These are phyloP conservation scores for Drosophila flavopinicola DNA, from an alignment of 2,888 invertebrate genomes.

Conservation along the genomic window DNA sequence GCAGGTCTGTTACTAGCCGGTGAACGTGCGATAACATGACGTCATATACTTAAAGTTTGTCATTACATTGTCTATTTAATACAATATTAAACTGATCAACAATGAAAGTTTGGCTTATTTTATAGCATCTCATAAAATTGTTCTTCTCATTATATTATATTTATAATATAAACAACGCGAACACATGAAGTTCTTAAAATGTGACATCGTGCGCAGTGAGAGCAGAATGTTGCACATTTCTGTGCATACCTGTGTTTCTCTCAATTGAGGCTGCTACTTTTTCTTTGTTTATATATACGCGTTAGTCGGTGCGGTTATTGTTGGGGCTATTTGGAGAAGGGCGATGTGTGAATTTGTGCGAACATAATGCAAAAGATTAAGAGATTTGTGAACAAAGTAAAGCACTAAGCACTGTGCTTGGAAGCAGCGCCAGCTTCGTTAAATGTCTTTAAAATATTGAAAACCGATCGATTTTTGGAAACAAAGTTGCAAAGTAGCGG, in stretches of 20 bases:
- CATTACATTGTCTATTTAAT: neutral
- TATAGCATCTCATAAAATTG: neutral
- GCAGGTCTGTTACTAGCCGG: conserved; percentile 4
- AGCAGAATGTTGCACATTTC: conserved; percentile 9
- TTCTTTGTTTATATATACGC: conserved; percentile 71
- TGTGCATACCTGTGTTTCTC: conserved; percentile 33
- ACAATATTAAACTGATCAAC: neutral
- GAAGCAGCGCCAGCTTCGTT: conserved; percentile 11
- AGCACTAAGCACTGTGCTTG: conserved; percentile 19
- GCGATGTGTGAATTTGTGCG: conserved; percentile 49
- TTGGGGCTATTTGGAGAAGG: conserved; percentile 36
- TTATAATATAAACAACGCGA: neutral
- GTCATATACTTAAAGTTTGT: conserved; percentile 13
- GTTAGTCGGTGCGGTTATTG: conserved; percentile 54
- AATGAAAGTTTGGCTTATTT: neutral
- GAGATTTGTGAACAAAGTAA: conserved; percentile 42
- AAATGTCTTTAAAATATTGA: conserved; percentile 41
- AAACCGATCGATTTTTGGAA: conserved; percentile 66
- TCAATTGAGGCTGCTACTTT: conserved; percentile 50
- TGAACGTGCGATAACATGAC: conserved; percentile 19
- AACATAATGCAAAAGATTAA: conserved; percentile 48
- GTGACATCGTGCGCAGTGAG: conserved; percentile 58
- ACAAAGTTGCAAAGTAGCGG: conserved; percentile 66
- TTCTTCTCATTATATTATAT: neutral
- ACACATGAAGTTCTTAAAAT: neutral